These are phyloP conservation scores for Pithys albifrons DNA, from an alignment of 2,113 vertebrate genomes.

Conservation along the genomic window DNA sequence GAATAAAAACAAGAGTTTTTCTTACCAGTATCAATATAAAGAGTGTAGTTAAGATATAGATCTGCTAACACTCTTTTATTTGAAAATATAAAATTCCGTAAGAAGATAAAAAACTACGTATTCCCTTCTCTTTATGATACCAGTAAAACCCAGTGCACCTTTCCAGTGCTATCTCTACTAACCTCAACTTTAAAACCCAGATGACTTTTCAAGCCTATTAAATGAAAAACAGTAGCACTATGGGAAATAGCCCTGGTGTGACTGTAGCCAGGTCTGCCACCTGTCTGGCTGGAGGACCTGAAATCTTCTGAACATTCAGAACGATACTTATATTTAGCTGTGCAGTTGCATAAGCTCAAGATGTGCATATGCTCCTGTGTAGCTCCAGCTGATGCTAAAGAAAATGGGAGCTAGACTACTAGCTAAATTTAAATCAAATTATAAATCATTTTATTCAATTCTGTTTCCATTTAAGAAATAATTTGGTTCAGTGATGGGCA, in stretches of 20 bases:
- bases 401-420: slow-evolving; percentile 15
- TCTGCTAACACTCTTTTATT: neutral
- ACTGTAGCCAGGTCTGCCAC: neutral
- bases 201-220: neutral
- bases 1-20: neutral
- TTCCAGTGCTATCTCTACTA: neutral
- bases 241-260: neutral
- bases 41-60: neutral
- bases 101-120: neutral
- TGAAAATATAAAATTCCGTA: neutral
- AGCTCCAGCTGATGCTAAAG: neutral
- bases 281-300: neutral
- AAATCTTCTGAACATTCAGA: neutral
- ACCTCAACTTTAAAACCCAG: neutral
- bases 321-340: neutral
- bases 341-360: neutral
- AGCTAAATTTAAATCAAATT: slow-evolving; percentile 57
- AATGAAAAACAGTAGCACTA: fast-evolving
- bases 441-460: slow-evolving; percentile 29
- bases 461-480: slow-evolving; percentile 59
- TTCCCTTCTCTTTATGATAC: neutral
- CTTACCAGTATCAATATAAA: neutral
- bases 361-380: neutral
- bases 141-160: neutral
- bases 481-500: slow-evolving; percentile 32